Percentiles rank a stretch among this genome's conserved stretches.
These are phyloP conservation scores for Dendroctonus valens DNA, from an alignment of 1,140 invertebrate genomes.

Conservation along the genomic window DNA sequence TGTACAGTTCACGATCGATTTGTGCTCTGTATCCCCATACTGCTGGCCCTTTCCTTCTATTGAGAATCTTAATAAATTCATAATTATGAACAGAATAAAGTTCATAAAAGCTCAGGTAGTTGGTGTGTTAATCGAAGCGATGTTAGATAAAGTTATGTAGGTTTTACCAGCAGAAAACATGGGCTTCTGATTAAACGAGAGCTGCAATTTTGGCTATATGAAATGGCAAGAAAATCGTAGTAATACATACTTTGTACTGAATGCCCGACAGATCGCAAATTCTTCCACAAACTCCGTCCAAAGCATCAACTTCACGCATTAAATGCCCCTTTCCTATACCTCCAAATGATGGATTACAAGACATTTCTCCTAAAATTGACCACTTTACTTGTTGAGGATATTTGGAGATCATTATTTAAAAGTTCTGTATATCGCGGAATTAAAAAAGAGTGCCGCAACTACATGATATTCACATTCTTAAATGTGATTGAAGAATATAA, in stretches of 20 bases:
- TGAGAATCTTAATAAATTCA: constrained; percentile 61
- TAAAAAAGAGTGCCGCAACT: neutral
- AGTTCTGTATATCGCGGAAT: neutral
- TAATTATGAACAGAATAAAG: constrained; percentile 46
- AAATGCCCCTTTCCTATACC: constrained; percentile 95
- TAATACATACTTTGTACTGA: constrained; percentile 62
- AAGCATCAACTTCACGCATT: constrained; percentile 87
- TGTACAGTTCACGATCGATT: constrained; percentile 86
- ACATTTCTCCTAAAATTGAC: constrained; percentile 80
- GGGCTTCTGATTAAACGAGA: neutral
- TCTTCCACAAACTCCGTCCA: constrained; percentile 83
- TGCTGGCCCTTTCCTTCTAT: constrained; percentile 76
- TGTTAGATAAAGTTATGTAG: neutral
- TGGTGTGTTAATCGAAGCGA: too few species aligned
- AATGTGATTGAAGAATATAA: too few species aligned
- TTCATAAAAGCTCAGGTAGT: neutral
- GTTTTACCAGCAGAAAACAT: neutral
- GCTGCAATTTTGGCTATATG: too few species aligned
- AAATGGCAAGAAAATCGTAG: neutral
- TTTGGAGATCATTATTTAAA: neutral
- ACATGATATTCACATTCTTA: too few species aligned
- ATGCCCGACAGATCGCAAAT: constrained; percentile 84
- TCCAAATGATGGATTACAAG: constrained; percentile 94
- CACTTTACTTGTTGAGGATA: too few species aligned
- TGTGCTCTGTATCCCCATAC: constrained; percentile 91